Conservation (phyloP, 1,140 invertebrate species). For the Cherax quadricarinatus region DNA sequence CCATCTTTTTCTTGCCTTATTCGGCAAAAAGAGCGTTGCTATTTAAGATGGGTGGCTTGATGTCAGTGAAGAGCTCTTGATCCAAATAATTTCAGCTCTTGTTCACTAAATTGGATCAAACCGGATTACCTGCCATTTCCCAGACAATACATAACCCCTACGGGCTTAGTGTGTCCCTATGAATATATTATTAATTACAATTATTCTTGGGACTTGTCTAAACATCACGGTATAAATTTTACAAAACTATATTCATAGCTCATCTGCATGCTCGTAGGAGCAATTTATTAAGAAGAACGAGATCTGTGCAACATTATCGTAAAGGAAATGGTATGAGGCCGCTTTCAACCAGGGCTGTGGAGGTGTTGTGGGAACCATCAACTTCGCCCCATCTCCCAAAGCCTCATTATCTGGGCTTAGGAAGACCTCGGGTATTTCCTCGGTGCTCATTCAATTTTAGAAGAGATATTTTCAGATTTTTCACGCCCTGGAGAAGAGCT, state of each 20-base stretch:
- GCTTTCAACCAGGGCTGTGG: background rate
- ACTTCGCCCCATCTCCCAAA: background rate
- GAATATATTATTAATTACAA: too few relatives aligned
- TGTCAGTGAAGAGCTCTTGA: too few relatives aligned
- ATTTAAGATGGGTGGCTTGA: too few relatives aligned
- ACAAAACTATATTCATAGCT: background rate
- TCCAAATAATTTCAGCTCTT: too few relatives aligned
- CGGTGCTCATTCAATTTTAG: constrained; percentile 20
- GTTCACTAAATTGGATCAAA: too few relatives aligned
- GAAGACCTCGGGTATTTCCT: background rate
- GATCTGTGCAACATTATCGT: background rate
- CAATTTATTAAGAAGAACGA: background rate
- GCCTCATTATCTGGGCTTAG: constrained; percentile 12
- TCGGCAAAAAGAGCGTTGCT: too few relatives aligned
- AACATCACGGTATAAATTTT: too few relatives aligned
- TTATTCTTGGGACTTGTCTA: too few relatives aligned
- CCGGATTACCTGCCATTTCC: too few relatives aligned
- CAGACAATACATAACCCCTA: too few relatives aligned
- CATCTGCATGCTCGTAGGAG: background rate
- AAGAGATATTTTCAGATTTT: background rate
- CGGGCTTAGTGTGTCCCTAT: too few relatives aligned
- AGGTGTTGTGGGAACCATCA: background rate
- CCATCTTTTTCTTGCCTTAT: too few relatives aligned
- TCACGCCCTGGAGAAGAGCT: background rate
- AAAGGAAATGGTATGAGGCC: background rate